phyloP scores from a whole-genome alignment of 1,140 invertebrate species.

The Rhagoletis pomonella region DNA sequence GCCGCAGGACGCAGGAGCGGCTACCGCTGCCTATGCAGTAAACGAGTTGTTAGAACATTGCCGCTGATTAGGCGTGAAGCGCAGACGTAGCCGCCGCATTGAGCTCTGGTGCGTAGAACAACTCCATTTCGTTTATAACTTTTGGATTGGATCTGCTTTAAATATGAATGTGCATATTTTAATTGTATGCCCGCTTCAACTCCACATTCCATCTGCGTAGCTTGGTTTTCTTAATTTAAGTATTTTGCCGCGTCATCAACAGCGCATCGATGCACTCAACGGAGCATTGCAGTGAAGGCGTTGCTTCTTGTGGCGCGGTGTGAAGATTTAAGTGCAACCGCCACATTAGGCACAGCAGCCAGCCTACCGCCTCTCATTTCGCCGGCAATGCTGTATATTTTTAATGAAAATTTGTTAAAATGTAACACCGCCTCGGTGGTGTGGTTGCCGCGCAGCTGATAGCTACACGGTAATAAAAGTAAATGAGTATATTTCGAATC shows the following conservation, averaged over 20 bases:
- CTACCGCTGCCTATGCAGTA: not conserved
- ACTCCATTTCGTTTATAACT: constrained; percentile 5
- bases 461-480: not conserved
- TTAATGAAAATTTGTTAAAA: constrained; percentile 45
- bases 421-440: not conserved
- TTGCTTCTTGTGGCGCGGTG: constrained; percentile 31
- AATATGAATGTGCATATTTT: not conserved
- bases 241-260: constrained; percentile 35
- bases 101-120: not conserved
- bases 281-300: not conserved
- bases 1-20: constrained; percentile 44
- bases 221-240: constrained; percentile 27
- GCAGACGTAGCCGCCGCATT: not conserved
- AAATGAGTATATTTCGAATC: not conserved
- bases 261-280: not conserved
- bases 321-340: constrained; percentile 41
- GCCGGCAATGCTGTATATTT: not conserved
- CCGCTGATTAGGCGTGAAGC: constrained; percentile 46
- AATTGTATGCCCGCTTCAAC: not conserved
- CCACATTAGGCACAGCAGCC: constrained; percentile 37
- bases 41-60: not conserved
- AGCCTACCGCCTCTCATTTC: constrained; percentile 30
- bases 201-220: not conserved
- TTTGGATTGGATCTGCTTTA: not conserved
- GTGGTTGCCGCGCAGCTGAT: not conserved